phyloP scores from a whole-genome alignment of 1,140 invertebrate species.

The Drosophila oshimai region DNA sequence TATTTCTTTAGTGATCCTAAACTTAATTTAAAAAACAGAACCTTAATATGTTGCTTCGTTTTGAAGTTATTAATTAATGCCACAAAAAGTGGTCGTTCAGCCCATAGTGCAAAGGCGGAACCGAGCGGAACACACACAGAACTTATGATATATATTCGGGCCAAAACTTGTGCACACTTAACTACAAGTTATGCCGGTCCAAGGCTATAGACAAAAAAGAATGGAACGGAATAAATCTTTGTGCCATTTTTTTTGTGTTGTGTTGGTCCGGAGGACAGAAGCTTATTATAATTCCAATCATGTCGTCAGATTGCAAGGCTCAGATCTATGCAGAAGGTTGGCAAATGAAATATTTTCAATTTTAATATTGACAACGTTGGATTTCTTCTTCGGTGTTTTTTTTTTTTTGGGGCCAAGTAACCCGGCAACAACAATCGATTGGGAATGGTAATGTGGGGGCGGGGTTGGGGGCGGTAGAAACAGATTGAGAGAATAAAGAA shows the following conservation, averaged over 20 bases:
- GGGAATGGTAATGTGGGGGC: not conserved
- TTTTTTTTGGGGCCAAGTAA: not conserved
- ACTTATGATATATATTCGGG: conserved; percentile 42
- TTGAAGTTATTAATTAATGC: too few relatives aligned
- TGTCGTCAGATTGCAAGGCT: conserved; percentile 40
- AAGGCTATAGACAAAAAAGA: conserved; percentile 24
- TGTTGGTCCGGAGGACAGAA: not conserved
- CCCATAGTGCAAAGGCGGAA: conserved; percentile 38
- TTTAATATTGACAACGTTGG: conserved; percentile 59
- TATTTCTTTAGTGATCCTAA: too few relatives aligned
- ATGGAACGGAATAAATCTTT: conserved; percentile 44
- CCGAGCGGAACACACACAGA: conserved; percentile 26
- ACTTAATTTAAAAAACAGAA: too few relatives aligned
- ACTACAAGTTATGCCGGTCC: conserved; percentile 32
- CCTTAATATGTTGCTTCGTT: too few relatives aligned
- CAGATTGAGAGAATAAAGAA: not conserved
- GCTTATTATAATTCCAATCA: conserved; percentile 75
- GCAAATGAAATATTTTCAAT: conserved; percentile 65
- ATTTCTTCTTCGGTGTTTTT: too few relatives aligned
- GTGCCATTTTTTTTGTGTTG: not conserved
- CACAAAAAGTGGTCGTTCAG: too few relatives aligned
- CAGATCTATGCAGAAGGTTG: conserved; percentile 23
- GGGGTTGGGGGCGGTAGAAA: not conserved
- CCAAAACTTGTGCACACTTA: conserved; percentile 28
- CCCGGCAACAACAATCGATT: conserved; percentile 22